Percentiles rank a stretch among this genome's conserved stretches.
Conservation (phyloP, 2,888 invertebrate species). For the Minunthozetes semirufus region DNA sequence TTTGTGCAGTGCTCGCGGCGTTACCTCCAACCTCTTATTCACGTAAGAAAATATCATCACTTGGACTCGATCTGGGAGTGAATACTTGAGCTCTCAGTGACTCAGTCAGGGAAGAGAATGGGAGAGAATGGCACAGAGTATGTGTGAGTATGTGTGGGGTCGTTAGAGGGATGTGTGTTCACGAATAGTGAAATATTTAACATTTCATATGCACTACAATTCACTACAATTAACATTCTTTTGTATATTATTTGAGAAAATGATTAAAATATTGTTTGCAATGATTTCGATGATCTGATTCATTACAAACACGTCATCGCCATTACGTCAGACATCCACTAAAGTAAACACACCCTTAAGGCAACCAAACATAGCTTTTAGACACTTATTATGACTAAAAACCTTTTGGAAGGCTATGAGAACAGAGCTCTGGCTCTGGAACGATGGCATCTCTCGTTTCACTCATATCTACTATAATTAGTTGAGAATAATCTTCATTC, state of each 20-base stretch:
- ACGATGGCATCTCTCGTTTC: conserved; percentile 7
- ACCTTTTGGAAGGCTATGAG: conserved; percentile 22
- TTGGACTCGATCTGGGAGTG: conserved; percentile 7
- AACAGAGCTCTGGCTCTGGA: not conserved
- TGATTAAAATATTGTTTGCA: conserved; percentile 36
- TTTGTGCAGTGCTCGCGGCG: not conserved
- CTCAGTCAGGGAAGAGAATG: not conserved
- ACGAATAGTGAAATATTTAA: conserved; percentile 20
- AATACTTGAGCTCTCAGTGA: not conserved
- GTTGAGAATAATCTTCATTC: conserved; percentile 24
- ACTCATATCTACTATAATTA: conserved; percentile 27
- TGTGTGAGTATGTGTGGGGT: conserved; percentile 16
- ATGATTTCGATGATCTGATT: conserved; percentile 33
- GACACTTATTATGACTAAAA: conserved; percentile 4
- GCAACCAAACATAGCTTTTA: conserved; percentile 13
- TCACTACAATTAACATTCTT: conserved; percentile 33
- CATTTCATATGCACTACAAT: conserved; percentile 20
- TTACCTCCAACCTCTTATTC: conserved; percentile 25
- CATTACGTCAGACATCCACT: conserved; percentile 21
- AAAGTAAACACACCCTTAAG: conserved; percentile 29
- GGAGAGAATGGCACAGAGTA: not conserved
- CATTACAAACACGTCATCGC: conserved; percentile 32
- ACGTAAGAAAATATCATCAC: conserved; percentile 21
- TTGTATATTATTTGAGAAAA: not conserved
- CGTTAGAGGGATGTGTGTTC: conserved; percentile 27